Conservation (phyloP, 2,888 invertebrate species). For the Drosophila anomalata region DNA sequence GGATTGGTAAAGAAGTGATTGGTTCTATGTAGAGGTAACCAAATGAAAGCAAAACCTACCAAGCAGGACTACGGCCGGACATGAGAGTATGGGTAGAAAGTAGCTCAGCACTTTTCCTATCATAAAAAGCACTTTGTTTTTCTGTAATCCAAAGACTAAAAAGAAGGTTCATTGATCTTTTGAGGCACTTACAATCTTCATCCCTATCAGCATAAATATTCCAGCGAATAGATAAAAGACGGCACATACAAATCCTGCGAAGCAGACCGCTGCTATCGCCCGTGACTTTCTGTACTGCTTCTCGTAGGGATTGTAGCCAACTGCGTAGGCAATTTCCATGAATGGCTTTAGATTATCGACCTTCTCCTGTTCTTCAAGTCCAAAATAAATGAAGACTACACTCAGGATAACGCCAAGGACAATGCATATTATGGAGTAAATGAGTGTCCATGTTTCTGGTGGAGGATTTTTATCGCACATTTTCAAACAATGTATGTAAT, state of each 20-base stretch:
- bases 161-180: background rate
- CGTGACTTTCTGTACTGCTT: too few relatives aligned
- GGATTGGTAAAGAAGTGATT: background rate
- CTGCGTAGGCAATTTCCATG: too few relatives aligned
- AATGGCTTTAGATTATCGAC: too few relatives aligned
- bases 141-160: background rate
- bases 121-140: background rate
- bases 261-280: conserved; percentile 1
- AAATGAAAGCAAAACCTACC: background rate
- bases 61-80: accelerated
- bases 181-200: background rate
- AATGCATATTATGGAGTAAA: background rate
- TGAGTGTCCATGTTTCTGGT: background rate
- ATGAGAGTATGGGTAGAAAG: background rate
- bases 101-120: conserved; percentile 1
- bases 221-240: background rate
- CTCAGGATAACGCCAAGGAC: background rate
- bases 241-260: background rate
- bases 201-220: background rate
- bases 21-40: too few relatives aligned
- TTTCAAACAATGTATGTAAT: background rate
- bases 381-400: too few relatives aligned
- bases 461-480: background rate
- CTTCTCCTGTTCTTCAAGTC: too few relatives aligned
- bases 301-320: too few relatives aligned